Percentiles rank a stretch among this genome's conserved stretches.
These are phyloP conservation scores for Zaprionus davidi DNA, from an alignment of 1,140 invertebrate genomes.

Conservation along the genomic window DNA sequence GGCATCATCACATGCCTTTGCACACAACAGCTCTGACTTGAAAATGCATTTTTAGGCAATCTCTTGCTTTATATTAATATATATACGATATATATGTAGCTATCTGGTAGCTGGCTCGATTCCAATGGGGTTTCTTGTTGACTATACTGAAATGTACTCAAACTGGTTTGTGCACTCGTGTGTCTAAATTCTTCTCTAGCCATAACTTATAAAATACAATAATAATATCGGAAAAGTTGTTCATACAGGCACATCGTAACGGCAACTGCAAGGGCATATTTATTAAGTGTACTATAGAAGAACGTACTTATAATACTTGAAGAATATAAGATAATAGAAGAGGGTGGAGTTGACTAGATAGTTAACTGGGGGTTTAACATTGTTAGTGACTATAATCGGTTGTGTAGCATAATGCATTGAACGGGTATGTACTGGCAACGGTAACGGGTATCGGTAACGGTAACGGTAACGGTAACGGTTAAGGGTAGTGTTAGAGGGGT, in stretches of 20 bases:
- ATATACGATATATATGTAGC: background rate
- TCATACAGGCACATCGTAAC: constrained; percentile 22
- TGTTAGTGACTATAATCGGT: constrained; percentile 31
- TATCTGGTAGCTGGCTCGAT: background rate
- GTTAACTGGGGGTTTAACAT: constrained; percentile 22
- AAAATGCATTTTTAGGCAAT: background rate
- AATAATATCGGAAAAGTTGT: constrained; percentile 8
- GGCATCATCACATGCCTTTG: background rate
- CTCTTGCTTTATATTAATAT: background rate
- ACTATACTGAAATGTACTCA: background rate
- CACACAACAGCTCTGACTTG: background rate
- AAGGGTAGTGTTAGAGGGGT: constrained; percentile 10
- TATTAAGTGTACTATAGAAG: constrained; percentile 1
- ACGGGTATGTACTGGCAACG: constrained; percentile 18
- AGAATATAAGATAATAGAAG: background rate
- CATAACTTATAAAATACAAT: constrained; percentile 13
- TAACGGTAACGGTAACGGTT: background rate
- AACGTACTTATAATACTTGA: constrained; percentile 25
- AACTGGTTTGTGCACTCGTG: background rate
- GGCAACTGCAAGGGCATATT: constrained; percentile 17
- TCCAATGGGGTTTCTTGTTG: background rate
- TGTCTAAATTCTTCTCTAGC: background rate
- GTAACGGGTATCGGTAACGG: constrained; percentile 2
- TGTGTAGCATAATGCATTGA: constrained; percentile 58
- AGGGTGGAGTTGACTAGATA: constrained; percentile 14